Conservation (phyloP, 2,113 vertebrate genomes). For the Tinamus guttatus region DNA sequence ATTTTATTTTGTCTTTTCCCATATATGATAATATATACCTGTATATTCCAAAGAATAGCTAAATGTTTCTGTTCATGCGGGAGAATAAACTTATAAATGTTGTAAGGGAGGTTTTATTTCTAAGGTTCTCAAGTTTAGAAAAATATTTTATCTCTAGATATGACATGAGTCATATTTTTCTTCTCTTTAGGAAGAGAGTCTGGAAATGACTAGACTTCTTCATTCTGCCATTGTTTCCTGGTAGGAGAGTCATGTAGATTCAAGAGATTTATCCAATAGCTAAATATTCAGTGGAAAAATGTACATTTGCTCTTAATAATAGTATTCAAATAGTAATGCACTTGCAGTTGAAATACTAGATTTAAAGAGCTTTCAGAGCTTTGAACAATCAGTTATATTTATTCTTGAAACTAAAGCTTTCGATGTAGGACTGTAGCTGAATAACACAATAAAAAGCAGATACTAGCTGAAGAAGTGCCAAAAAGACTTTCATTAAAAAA, state of each 20-base stretch:
- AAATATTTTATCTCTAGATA: neutral
- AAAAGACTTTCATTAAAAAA: neutral
- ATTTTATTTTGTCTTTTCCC: neutral
- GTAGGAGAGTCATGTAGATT: neutral
- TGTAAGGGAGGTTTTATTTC: neutral
- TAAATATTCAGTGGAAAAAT: neutral
- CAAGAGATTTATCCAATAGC: neutral
- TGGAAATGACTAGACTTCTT: neutral
- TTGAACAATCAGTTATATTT: neutral
- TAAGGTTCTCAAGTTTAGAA: neutral
- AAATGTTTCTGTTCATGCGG: neutral
- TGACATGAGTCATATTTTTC: neutral
- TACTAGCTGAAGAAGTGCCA: neutral
- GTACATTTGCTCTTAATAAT: neutral
- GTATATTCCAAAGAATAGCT: neutral
- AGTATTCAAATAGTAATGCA: neutral
- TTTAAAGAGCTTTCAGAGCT: neutral
- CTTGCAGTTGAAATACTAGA: neutral
- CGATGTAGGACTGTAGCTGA: neutral
- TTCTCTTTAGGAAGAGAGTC: constrained; percentile 32
- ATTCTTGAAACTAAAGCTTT: neutral
- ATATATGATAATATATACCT: neutral
- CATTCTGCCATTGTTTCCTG: neutral
- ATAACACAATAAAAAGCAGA: neutral
- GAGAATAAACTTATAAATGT: neutral